Evolutionary conservation across 2,113 vertebrate species (phyloP).

Genomic region (Callaeas wilsoni): DNA sequence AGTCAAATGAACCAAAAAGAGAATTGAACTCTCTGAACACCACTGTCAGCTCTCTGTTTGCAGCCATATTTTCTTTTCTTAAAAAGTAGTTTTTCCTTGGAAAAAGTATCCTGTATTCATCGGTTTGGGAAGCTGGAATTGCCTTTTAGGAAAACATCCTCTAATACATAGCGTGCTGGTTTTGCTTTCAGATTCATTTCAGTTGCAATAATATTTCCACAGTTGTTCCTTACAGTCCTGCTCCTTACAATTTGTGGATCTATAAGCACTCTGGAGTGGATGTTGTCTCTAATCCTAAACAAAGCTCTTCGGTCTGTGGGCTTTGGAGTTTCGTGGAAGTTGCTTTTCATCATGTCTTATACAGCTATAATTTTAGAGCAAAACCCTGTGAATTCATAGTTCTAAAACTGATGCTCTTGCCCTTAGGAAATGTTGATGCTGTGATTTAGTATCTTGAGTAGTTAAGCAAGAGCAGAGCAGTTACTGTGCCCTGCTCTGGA

Average conservation of each 20-base stretch:
- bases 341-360: neutral
- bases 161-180: neutral
- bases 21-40: neutral
- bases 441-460: neutral
- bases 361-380: neutral
- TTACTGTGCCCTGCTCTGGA: neutral
- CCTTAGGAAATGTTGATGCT: neutral
- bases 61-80: neutral
- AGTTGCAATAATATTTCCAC: constrained; percentile 18
- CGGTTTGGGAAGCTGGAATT: neutral
- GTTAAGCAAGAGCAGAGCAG: neutral
- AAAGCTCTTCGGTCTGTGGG: neutral
- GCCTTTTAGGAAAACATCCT: neutral
- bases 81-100: neutral
- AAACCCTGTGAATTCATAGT: neutral
- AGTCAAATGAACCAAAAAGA: neutral
- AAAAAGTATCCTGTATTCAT: neutral
- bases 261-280: too few relatives aligned
- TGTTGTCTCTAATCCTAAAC: constrained; percentile 21
- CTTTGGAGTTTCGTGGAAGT: neutral
- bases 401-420: neutral
- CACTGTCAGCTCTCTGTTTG: neutral
- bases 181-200: neutral
- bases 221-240: neutral
- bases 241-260: neutral